Conservation (phyloP, 2,113 vertebrate species). For the Numida meleagris region DNA sequence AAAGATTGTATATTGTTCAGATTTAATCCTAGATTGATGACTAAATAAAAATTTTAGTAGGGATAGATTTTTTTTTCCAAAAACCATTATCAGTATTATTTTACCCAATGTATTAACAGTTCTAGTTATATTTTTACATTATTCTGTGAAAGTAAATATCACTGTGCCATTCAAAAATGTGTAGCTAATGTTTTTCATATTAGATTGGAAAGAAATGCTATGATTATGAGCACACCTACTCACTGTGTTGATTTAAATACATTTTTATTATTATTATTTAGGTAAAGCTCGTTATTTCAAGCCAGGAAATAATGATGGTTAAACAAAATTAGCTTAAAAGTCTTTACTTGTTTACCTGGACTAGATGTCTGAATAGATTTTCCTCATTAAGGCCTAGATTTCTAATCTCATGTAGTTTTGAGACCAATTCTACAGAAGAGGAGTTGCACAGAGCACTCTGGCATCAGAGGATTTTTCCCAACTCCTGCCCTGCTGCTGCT, state of each 20-base stretch:
- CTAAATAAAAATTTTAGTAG: not conserved
- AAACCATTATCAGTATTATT: accelerated
- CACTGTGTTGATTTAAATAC: not conserved
- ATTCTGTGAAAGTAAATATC: not conserved
- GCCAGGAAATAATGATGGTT: not conserved
- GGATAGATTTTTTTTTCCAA: not conserved
- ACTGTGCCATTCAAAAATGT: not conserved
- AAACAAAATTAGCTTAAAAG: not conserved
- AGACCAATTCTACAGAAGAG: not conserved
- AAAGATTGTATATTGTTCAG: not conserved
- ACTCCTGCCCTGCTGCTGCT: not conserved
- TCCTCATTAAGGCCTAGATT: not conserved
- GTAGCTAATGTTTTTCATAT: not conserved
- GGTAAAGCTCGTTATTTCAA: not conserved
- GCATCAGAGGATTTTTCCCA: not conserved
- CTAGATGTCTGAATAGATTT: not conserved
- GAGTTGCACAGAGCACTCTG: not conserved
- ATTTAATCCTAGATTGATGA: not conserved
- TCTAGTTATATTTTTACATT: not conserved
- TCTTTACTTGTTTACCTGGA: not conserved
- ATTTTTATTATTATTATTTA: not conserved
- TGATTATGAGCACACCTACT: not conserved
- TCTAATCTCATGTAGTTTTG: not conserved
- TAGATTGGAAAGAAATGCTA: not conserved
- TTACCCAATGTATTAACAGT: not conserved